Base-by-base conservation (phyloP, 1,140 invertebrate species). In the Polypedilum vanderplanki region DNA sequence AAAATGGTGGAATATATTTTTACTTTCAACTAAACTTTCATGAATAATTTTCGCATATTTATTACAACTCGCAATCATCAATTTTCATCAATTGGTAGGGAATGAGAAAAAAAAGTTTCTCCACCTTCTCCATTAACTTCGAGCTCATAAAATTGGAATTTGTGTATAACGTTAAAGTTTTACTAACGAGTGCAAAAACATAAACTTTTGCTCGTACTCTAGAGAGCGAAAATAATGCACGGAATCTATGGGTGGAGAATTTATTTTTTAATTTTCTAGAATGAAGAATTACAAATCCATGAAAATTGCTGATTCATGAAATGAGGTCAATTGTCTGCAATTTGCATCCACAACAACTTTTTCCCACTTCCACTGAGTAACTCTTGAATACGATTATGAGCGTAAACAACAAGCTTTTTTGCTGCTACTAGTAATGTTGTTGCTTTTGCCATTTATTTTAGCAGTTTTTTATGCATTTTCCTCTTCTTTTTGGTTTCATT, bases 261-360 rank as follows among this genome's bases (percentile, higher is more conserved):
- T 57, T 15, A 12, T 33, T 57, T n/a, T n/a, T n/a, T 57, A 57
- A n/a, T 57, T 57, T 46, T 46, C n/a, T 15, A 12, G 12, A 12
- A 57, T 57, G 46, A 57, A 57, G 15, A 57, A 57, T 57, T 57
- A 57, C 12, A 57, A 57, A 57, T 57, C 46, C 46, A 57, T 57
- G 46, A 57, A 57, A 57, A 57, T 57, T 57, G 46, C 46, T 57
- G 46, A 57, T 57, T 57, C 46, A 57, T 57, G n/a, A 57, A 57
- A 57, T 57, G 46, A 57, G 46, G 46, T 57, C 46, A 57, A 57
- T 57, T 57, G 46, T 57, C 46, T 57, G 46, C 46, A 57, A 57
- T 57, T 57, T 57, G 46, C 46, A 57, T 57, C 46, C 10, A 57
- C 12, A 57, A 57, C 46, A 57, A 57, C 12, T 57, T 57, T 57